Evolutionary conservation across 2,888 invertebrate genomes (phyloP).

Genomic region (Acanthosoma haemorrhoidale): DNA sequence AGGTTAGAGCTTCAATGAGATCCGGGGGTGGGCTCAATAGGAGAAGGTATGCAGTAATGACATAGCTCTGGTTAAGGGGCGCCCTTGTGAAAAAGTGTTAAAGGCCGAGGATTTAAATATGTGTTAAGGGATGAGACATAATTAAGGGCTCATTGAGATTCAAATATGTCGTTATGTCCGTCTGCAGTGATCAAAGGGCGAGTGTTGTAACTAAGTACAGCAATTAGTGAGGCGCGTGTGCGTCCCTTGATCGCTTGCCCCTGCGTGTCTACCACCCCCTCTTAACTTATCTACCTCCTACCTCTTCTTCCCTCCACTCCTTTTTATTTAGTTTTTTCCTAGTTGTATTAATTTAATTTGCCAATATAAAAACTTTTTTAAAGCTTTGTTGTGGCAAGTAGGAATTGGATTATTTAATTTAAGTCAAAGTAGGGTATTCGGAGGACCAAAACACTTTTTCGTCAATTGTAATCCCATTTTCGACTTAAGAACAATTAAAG

Average conservation of each 20-base stretch:
- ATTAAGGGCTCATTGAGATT: conserved; percentile 2
- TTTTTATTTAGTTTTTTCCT: no score
- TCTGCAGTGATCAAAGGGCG: neutral
- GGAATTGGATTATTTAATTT: no score
- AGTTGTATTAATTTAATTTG: no score
- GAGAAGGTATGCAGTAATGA: neutral
- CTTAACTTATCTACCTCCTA: neutral
- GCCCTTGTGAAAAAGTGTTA: no score
- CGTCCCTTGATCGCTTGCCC: neutral
- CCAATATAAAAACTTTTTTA: no score
- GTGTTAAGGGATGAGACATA: neutral
- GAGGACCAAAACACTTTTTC: no score
- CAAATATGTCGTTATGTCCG: neutral
- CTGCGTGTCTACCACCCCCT: neutral
- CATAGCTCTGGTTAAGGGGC: no score
- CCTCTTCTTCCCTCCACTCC: neutral
- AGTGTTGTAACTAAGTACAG: neutral
- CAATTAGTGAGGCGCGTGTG: neutral
- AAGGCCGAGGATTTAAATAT: neutral
- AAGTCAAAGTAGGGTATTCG: no score
- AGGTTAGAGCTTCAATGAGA: neutral
- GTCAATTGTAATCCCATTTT: no score
- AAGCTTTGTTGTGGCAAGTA: no score
- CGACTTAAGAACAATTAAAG: no score
- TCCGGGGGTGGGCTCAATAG: neutral